Conservation (phyloP, 2,113 vertebrate genomes). For the Calyptomena viridis region DNA sequence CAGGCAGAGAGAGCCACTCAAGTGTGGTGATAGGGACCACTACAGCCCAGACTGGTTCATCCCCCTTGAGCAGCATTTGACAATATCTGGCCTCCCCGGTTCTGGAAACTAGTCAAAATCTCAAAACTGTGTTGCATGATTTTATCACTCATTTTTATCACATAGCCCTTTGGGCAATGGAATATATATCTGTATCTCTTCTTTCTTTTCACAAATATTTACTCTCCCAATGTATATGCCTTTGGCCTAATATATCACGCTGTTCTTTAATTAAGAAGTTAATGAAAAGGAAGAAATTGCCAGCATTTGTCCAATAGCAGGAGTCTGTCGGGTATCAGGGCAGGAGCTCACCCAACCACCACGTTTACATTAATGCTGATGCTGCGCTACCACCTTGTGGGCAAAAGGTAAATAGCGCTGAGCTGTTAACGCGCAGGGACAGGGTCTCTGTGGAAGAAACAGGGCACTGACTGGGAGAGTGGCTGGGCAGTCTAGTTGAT, state of each 20-base stretch:
- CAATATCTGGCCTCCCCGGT: neutral
- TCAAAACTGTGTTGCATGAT: neutral
- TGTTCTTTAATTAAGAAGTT: neutral
- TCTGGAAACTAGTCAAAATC: neutral
- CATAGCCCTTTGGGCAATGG: neutral
- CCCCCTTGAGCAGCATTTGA: neutral
- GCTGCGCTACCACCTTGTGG: constrained; percentile 76
- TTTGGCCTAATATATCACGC: neutral
- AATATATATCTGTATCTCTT: neutral
- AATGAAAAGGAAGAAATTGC: neutral
- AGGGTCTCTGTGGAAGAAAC: accelerated
- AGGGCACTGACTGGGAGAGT: accelerated
- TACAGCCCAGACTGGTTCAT: neutral
- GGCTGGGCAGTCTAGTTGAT: neutral
- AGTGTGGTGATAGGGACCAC: neutral
- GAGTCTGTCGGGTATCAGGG: neutral
- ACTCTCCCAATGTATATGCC: neutral
- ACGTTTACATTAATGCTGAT: constrained; percentile 49
- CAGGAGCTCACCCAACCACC: neutral
- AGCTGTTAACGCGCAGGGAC: accelerated
- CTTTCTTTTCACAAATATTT: neutral
- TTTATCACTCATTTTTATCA: neutral
- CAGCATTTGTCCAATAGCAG: neutral
- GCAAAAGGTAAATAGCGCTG: constrained; percentile 33
- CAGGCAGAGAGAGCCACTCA: neutral